A percentile compares a stretch with the other conserved stretches of the same genome.
Evolutionary conservation across 2,888 invertebrate species (phyloP).

Genomic region (Cantharis rustica): DNA sequence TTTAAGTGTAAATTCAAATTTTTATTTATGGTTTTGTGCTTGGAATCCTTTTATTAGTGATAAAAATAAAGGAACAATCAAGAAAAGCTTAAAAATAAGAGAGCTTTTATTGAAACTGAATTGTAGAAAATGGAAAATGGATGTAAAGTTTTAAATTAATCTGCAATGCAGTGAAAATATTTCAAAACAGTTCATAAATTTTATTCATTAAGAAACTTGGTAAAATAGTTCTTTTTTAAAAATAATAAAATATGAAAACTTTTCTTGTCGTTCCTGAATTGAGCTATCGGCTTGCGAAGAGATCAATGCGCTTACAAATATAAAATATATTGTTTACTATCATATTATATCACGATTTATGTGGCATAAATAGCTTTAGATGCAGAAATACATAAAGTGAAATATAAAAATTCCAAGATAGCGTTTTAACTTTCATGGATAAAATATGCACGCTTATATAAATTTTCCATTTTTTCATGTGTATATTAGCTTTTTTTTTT

Average conservation of each 20-base stretch:
- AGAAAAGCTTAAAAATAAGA: no score
- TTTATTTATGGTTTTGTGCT: not conserved
- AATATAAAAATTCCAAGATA: not conserved
- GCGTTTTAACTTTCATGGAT: not conserved
- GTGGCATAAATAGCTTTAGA: not conserved
- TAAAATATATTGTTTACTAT: not conserved
- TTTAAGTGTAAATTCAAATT: not conserved
- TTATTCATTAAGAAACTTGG: not conserved
- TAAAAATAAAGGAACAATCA: no score
- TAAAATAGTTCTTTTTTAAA: not conserved
- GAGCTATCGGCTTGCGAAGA: not conserved
- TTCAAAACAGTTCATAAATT: not conserved
- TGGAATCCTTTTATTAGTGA: not conserved
- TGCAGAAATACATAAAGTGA: not conserved
- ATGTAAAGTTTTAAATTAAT: not conserved
- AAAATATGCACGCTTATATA: not conserved
- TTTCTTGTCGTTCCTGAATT: not conserved
- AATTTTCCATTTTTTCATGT: not conserved
- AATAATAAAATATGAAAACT: not conserved
- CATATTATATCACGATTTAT: not conserved
- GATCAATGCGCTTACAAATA: not conserved
- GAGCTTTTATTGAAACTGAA: not conserved
- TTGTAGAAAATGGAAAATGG: not conserved
- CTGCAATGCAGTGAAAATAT: not conserved
- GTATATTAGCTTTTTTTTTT: not conserved